phyloP scores from a whole-genome alignment of 2,888 invertebrate genomes.

The Drosophila hawaiiensis region DNA sequence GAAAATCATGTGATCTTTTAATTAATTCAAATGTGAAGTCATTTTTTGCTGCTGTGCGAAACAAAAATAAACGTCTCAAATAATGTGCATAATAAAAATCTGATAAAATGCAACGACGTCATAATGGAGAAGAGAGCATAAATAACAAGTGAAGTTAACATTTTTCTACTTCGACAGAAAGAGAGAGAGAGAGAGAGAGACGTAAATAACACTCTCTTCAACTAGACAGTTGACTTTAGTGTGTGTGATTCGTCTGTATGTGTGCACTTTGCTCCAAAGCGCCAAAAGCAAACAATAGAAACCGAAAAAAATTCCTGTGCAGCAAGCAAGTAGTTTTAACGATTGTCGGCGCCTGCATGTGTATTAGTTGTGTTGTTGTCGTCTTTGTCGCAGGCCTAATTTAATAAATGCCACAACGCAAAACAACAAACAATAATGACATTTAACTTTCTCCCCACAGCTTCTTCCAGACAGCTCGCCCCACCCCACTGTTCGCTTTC shows the following conservation, averaged over 20 bases:
- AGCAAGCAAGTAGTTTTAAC: constrained; percentile 33
- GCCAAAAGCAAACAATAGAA: constrained; percentile 60
- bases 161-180: constrained; percentile 27
- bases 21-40: constrained; percentile 24
- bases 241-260: constrained; percentile 29
- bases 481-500: neutral
- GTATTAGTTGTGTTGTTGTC: constrained; percentile 35
- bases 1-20: constrained; percentile 52
- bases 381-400: constrained; percentile 53
- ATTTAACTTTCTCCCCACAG: constrained; percentile 59
- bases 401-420: constrained; percentile 59
- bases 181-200: constrained; percentile 1
- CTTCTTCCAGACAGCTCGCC: constrained; percentile 9
- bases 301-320: constrained; percentile 34
- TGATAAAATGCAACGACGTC: constrained; percentile 45
- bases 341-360: constrained; percentile 15
- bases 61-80: constrained; percentile 15
- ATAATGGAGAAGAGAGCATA: constrained; percentile 21
- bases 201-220: constrained; percentile 14
- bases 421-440: constrained; percentile 33
- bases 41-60: constrained; percentile 10
- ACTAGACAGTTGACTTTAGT: constrained; percentile 23
- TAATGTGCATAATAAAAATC: constrained; percentile 25
- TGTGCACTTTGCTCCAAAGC: constrained; percentile 69
- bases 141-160: constrained; percentile 51